Conservation (phyloP, 2,797 vertebrate species). For the Chrysolophus pictus region DNA sequence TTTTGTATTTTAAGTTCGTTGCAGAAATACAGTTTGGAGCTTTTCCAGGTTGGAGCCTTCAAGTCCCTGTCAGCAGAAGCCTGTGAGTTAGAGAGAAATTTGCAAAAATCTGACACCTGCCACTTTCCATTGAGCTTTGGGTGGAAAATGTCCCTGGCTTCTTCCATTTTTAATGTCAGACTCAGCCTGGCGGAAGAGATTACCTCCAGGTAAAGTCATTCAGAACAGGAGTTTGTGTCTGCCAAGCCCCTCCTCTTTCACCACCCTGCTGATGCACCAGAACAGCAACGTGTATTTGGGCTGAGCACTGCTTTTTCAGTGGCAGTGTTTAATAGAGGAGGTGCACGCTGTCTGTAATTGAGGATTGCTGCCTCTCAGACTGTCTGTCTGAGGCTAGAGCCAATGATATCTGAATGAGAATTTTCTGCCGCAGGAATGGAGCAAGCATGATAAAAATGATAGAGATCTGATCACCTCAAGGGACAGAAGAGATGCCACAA, state of each 20-base stretch:
- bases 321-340: not conserved
- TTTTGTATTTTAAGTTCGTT: not conserved
- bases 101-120: conserved; percentile 79
- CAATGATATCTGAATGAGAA: not conserved
- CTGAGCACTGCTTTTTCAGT: not conserved
- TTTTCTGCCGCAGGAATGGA: not conserved
- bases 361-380: not conserved
- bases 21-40: conserved; percentile 8
- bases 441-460: not conserved
- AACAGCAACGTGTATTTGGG: not conserved
- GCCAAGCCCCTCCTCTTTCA: conserved; percentile 16
- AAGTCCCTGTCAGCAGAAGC: conserved; percentile 66
- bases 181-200: conserved; percentile 74
- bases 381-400: not conserved
- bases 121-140: conserved; percentile 74
- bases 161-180: conserved; percentile 78
- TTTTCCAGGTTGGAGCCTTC: conserved; percentile 66
- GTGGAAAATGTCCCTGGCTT: conserved; percentile 70
- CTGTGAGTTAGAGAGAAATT: conserved; percentile 66
- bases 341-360: not conserved
- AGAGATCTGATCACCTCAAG: not conserved
- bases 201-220: conserved; percentile 78
- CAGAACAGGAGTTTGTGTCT: conserved; percentile 45
- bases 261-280: not conserved
- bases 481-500: not conserved